Conservation (phyloP, 2,113 vertebrate genomes). For the Nycticryphes semicollaris region DNA sequence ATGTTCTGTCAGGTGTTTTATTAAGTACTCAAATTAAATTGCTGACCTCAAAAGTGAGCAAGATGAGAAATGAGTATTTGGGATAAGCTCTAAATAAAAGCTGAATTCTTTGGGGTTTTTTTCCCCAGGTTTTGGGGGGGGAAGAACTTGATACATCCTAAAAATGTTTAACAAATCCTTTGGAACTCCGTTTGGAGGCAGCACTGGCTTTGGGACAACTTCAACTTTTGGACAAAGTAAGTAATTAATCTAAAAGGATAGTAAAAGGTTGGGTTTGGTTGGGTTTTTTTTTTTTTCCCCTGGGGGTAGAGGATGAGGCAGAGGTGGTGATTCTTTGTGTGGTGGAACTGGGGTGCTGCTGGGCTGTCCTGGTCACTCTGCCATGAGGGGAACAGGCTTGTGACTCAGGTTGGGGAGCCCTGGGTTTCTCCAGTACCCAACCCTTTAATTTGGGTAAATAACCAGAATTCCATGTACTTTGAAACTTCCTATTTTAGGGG, state of each 20-base stretch:
- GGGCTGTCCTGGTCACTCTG: not conserved
- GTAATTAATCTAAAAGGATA: conserved; percentile 25
- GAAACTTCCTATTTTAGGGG: not conserved
- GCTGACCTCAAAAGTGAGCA: rapidly evolving
- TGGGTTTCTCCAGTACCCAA: not conserved
- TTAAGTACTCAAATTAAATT: not conserved
- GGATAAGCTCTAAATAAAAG: not conserved
- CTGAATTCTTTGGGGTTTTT: not conserved
- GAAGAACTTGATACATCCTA: conserved; percentile 58
- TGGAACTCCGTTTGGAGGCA: conserved; percentile 90
- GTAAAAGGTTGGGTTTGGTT: too few relatives aligned
- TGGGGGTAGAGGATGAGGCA: rapidly evolving
- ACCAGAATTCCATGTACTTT: rapidly evolving
- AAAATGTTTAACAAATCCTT: conserved; percentile 99
- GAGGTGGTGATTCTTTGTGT: rapidly evolving
- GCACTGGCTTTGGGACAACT: conserved; percentile 88
- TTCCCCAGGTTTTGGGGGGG: conserved; percentile 63
- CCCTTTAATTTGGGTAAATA: too few relatives aligned
- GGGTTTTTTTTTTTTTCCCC: too few relatives aligned
- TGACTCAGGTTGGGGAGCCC: not conserved
- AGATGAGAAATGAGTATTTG: not conserved
- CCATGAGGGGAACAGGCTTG: not conserved
- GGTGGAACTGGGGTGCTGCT: not conserved
- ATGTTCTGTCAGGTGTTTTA: rapidly evolving
- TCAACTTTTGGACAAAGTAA: conserved; percentile 96